Evolutionary conservation across 2,797 vertebrate species (phyloP).

Genomic region (Erithacus rubecula): DNA sequence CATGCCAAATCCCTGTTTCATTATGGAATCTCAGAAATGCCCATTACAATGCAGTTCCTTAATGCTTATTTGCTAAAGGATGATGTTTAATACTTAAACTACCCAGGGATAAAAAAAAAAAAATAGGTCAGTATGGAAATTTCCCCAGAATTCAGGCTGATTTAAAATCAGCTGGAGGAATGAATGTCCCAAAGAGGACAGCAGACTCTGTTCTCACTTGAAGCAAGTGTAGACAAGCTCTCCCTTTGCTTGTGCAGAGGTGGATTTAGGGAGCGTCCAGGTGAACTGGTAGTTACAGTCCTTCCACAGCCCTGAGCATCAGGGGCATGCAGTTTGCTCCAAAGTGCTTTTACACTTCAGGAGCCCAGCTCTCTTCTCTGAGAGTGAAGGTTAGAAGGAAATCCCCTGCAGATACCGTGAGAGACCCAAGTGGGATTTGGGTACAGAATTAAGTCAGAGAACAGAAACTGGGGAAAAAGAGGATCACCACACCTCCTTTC

Average conservation of each 20-base stretch:
- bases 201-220: neutral
- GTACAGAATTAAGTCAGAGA: neutral
- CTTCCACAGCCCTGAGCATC: neutral
- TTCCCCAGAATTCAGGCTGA: neutral
- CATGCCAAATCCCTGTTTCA: slow-evolving; percentile 12
- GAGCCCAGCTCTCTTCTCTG: neutral
- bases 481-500: neutral
- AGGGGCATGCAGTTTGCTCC: neutral
- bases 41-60: slow-evolving; percentile 48
- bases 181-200: neutral
- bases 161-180: neutral
- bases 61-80: slow-evolving; percentile 31
- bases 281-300: neutral
- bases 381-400: neutral
- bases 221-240: neutral
- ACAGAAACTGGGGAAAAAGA: neutral
- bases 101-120: neutral
- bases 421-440: neutral
- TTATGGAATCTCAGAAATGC: slow-evolving; percentile 61
- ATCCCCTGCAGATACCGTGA: neutral
- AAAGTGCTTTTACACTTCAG: neutral
- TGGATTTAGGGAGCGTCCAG: neutral
- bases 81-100: slow-evolving; percentile 33
- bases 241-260: neutral
- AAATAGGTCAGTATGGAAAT: slow-evolving; percentile 13